phyloP scores from a whole-genome alignment of 1,140 invertebrate genomes.

The Drosophila arawakana region DNA sequence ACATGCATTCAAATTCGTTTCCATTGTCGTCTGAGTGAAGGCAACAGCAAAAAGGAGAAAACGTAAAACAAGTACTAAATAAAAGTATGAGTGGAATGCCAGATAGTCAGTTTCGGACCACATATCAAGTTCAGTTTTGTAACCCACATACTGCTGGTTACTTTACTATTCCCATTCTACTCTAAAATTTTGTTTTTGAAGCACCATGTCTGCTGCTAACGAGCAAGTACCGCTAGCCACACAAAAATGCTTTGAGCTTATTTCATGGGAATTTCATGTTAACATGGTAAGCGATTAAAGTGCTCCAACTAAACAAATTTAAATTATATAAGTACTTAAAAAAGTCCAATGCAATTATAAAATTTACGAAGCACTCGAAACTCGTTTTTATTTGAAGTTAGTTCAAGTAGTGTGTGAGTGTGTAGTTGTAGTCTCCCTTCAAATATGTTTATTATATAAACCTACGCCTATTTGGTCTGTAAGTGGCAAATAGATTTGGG shows the following conservation, averaged over 20 bases:
- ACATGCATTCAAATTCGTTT: neutral
- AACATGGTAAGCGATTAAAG: slow-evolving; percentile 14
- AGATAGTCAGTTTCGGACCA: slow-evolving; percentile 40
- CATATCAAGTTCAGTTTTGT: slow-evolving; percentile 54
- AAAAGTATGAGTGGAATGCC: slow-evolving; percentile 39
- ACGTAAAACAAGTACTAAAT: slow-evolving; percentile 24
- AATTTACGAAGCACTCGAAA: slow-evolving; percentile 44
- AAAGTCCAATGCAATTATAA: slow-evolving; percentile 52
- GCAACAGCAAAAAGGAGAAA: neutral
- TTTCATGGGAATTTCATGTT: slow-evolving; percentile 25
- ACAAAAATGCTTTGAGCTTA: slow-evolving; percentile 53
- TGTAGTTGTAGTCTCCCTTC: neutral
- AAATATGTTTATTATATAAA: neutral
- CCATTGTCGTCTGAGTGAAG: slow-evolving; percentile 36
- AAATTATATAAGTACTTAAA: slow-evolving; percentile 18
- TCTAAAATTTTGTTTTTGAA: slow-evolving; percentile 29
- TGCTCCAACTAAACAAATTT: slow-evolving; percentile 30
- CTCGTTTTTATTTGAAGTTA: slow-evolving; percentile 42
- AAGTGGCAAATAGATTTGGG: slow-evolving; percentile 1
- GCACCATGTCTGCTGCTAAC: slow-evolving; percentile 64
- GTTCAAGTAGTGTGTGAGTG: neutral
- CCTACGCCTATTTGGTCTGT: slow-evolving; percentile 1
- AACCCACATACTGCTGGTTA: slow-evolving; percentile 57
- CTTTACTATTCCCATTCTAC: slow-evolving; percentile 8
- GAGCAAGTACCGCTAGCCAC: slow-evolving; percentile 45